Evolutionary conservation across 2,888 invertebrate genomes (phyloP).

Genomic region (Calameuta pallipes): DNA sequence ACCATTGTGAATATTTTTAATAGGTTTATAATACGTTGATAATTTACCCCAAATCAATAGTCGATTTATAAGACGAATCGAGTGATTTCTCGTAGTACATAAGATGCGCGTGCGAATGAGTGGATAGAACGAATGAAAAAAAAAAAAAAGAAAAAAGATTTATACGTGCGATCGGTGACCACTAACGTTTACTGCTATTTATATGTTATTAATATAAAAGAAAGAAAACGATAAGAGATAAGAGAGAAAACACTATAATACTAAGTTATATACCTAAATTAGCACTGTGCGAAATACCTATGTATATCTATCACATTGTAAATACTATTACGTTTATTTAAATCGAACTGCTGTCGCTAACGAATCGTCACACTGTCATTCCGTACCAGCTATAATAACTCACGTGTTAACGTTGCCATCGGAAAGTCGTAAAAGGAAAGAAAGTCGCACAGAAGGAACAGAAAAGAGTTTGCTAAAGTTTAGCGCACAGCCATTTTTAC

Average conservation of each 20-base stretch:
- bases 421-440: neutral
- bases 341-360: conserved; percentile 43
- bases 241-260: conserved; percentile 34
- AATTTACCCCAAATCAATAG: conserved; percentile 44
- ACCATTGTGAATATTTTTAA: conserved; percentile 62
- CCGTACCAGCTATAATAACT: conserved; percentile 30
- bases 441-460: neutral
- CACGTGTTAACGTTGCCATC: neutral
- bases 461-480: neutral
- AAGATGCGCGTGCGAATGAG: conserved; percentile 25
- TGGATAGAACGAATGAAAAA: conserved; percentile 26
- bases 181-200: conserved; percentile 45
- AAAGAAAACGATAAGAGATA: conserved; percentile 18
- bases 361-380: conserved; percentile 38
- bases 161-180: conserved; percentile 34
- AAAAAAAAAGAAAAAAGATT: conserved; percentile 18
- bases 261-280: conserved; percentile 46
- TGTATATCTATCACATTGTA: conserved; percentile 51
- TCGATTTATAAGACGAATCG: conserved; percentile 39
- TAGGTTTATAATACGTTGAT: conserved; percentile 60
- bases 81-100: conserved; percentile 17
- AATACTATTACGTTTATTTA: conserved; percentile 47
- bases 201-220: conserved; percentile 37
- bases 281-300: conserved; percentile 36
- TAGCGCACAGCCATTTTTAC: neutral